phyloP scores from a whole-genome alignment of 92 coral and sea anemone species.

The Parazoanthus swiftii region DNA sequence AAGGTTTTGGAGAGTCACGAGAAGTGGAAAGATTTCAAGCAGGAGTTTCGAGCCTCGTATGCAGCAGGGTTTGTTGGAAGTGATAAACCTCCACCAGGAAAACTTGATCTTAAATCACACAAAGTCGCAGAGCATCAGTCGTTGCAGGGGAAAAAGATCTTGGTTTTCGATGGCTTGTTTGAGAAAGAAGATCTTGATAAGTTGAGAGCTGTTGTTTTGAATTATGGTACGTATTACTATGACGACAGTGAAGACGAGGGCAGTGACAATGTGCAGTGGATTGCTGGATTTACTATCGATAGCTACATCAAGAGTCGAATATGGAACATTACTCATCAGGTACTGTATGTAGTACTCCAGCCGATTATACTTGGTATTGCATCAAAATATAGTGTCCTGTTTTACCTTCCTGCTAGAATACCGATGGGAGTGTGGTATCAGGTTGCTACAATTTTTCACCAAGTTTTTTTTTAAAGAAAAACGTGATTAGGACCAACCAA shows the following conservation, averaged over 20 bases:
- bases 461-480: too few relatives aligned
- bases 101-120: conserved; percentile 52
- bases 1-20: conserved; percentile 59
- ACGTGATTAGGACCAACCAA: too few relatives aligned
- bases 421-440: too few relatives aligned
- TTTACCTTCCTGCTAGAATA: too few relatives aligned
- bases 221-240: conserved; percentile 87
- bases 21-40: conserved; percentile 54
- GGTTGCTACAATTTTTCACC: too few relatives aligned
- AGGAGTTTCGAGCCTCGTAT: conserved; percentile 49
- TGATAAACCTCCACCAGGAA: conserved; percentile 49
- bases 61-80: conserved; percentile 76
- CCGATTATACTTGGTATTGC: too few relatives aligned
- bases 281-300: conserved; percentile 88
- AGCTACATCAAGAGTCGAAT: conserved; percentile 76
- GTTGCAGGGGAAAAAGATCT: conserved; percentile 68
- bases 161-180: conserved; percentile 92
- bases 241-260: conserved; percentile 88
- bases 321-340: conserved; percentile 90
- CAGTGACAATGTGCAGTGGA: conserved; percentile 99
- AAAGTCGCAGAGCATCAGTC: conserved; percentile 65
- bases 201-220: conserved; percentile 71
- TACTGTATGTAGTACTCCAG: conserved; percentile 1
- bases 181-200: conserved; percentile 83
- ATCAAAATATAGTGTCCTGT: too few relatives aligned